These are phyloP conservation scores for Schmidtea mediterranea DNA, from an alignment of 1,140 invertebrate species.

Conservation along the genomic window DNA sequence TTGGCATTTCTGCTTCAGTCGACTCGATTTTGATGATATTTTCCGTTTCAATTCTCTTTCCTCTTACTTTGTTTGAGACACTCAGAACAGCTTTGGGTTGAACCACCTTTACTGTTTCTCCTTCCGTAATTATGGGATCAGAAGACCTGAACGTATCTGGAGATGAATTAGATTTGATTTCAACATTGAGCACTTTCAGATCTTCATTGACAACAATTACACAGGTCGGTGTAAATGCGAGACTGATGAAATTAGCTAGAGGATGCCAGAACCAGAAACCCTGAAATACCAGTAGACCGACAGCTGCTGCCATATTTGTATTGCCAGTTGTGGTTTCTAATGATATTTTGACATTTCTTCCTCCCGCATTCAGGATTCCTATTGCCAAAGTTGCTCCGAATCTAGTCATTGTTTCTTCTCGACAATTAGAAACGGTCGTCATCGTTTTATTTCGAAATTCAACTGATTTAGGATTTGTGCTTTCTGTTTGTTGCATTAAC, in stretches of 20 bases:
- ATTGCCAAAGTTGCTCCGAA: constrained; percentile 92
- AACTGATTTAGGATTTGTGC: constrained; percentile 64
- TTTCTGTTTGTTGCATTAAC: constrained; percentile 84
- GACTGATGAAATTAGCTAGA: constrained; percentile 64
- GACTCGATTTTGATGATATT: constrained; percentile 37
- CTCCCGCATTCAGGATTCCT: constrained; percentile 62
- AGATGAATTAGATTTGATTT: constrained; percentile 65
- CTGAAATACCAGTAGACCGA: constrained; percentile 86
- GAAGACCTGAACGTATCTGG: constrained; percentile 86
- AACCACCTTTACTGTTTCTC: constrained; percentile 62
- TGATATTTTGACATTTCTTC: constrained; percentile 77
- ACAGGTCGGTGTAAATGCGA: constrained; percentile 84
- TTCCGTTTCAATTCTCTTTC: constrained; percentile 38
- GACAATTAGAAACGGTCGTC: constrained; percentile 70
- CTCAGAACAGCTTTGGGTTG: constrained; percentile 89
- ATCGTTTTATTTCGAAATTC: too few species aligned
- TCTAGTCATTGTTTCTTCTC: too few species aligned
- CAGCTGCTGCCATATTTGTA: constrained; percentile 80
- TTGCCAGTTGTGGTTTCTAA: constrained; percentile 84
- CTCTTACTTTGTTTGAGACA: constrained; percentile 50
- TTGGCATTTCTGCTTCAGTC: neutral
- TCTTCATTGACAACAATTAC: constrained; percentile 75
- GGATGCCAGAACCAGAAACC: constrained; percentile 99
- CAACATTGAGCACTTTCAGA: constrained; percentile 81
- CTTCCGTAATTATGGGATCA: constrained; percentile 46